These are phyloP conservation scores for Papilio polytes DNA, from an alignment of 1,140 invertebrate genomes.

Conservation along the genomic window DNA sequence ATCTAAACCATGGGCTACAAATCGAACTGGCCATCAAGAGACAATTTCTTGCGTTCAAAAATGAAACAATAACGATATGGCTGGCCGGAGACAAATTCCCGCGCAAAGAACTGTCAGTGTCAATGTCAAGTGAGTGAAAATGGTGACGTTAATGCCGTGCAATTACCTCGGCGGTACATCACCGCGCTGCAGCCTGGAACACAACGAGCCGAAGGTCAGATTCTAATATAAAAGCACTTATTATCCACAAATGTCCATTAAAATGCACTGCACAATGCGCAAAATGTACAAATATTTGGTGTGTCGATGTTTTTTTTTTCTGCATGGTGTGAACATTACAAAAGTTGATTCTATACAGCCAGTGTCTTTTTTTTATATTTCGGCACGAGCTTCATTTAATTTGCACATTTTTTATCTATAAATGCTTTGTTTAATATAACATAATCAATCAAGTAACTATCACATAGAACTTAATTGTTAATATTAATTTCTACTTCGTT, in stretches of 20 bases:
- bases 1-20: conserved; percentile 56
- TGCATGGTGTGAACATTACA: background rate
- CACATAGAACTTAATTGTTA: too few species aligned
- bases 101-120: conserved; percentile 75
- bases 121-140: conserved; percentile 66
- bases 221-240: conserved; percentile 41
- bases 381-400: conserved; percentile 24
- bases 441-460: too few species aligned
- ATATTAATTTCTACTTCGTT: too few species aligned
- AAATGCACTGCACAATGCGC: conserved; percentile 31
- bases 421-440: too few species aligned
- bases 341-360: background rate
- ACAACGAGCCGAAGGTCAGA: conserved; percentile 80
- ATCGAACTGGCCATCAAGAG: conserved; percentile 47
- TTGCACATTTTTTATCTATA: conserved; percentile 34
- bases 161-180: conserved; percentile 77
- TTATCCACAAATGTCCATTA: conserved; percentile 8
- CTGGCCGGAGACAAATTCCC: conserved; percentile 61
- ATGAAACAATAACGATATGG: conserved; percentile 68
- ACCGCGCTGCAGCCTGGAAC: conserved; percentile 77
- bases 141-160: conserved; percentile 82
- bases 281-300: background rate
- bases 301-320: background rate
- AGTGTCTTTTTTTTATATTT: background rate
- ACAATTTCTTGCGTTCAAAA: conserved; percentile 49